Conservation (phyloP, 1,140 invertebrate genomes). For the Batillaria attramentaria region DNA sequence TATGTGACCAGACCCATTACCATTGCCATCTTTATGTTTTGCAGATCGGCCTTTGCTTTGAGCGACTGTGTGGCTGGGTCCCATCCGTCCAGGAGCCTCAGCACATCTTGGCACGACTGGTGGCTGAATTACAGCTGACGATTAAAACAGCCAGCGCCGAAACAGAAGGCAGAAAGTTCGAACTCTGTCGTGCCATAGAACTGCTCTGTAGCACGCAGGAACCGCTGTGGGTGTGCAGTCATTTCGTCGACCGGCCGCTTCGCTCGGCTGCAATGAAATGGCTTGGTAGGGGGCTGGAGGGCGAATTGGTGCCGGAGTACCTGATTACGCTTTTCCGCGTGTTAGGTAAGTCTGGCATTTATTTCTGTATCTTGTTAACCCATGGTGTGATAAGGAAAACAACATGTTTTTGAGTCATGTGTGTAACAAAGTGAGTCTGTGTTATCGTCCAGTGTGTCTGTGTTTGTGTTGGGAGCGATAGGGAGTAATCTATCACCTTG, state of each 20-base stretch:
- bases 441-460: too few species aligned
- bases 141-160: neutral
- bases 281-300: neutral
- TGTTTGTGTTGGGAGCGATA: too few species aligned
- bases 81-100: neutral
- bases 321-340: neutral
- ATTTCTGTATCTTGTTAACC: too few species aligned
- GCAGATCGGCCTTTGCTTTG: conserved; percentile 11
- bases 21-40: neutral
- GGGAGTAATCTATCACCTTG: too few species aligned
- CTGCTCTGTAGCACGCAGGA: conserved; percentile 13
- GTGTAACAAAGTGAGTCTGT: too few species aligned
- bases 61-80: conserved; percentile 17
- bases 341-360: neutral
- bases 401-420: too few species aligned
- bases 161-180: neutral
- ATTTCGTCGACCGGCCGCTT: conserved; percentile 7
- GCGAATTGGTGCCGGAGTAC: neutral
- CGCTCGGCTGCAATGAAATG: conserved; percentile 5
- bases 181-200: conserved; percentile 7
- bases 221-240: neutral
- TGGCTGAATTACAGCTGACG: neutral
- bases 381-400: too few species aligned
- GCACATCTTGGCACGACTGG: neutral
- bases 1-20: neutral